A percentile compares a stretch with the other conserved stretches of the same genome.
Evolutionary conservation across 2,888 invertebrate species (phyloP).

Genomic region (Fragum fragum): DNA sequence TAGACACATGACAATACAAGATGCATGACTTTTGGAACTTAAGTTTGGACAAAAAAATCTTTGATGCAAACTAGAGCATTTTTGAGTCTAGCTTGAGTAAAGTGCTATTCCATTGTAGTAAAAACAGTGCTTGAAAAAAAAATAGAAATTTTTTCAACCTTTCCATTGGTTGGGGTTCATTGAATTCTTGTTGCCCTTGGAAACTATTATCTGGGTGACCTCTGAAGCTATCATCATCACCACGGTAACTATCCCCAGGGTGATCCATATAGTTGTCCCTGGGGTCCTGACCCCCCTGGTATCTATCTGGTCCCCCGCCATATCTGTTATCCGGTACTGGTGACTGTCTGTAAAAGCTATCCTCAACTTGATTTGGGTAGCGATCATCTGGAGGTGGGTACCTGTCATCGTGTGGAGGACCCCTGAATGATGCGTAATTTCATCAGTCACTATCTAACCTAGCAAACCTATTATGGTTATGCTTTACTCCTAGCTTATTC

Average conservation of each 20-base stretch:
- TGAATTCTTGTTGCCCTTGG: slow-evolving; percentile 51
- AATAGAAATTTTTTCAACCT: slow-evolving; percentile 26
- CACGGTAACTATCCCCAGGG: slow-evolving; percentile 57
- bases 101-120: too few relatives aligned
- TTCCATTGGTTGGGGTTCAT: slow-evolving; percentile 48
- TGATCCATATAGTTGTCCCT: slow-evolving; percentile 64
- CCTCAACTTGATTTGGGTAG: slow-evolving; percentile 34
- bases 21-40: too few relatives aligned
- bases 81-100: too few relatives aligned
- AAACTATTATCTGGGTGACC: slow-evolving; percentile 65
- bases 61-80: too few relatives aligned
- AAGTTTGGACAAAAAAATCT: too few relatives aligned
- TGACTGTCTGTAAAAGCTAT: slow-evolving; percentile 69
- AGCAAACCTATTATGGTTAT: too few relatives aligned
- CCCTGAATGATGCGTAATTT: slow-evolving; percentile 29
- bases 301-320: slow-evolving; percentile 35
- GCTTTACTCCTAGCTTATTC: too few relatives aligned
- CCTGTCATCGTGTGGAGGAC: slow-evolving; percentile 47
- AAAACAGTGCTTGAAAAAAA: too few relatives aligned
- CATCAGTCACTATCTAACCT: too few relatives aligned
- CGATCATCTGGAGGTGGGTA: slow-evolving; percentile 38
- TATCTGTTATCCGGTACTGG: slow-evolving; percentile 59
- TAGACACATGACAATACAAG: not conserved
- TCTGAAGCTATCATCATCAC: slow-evolving; percentile 49
- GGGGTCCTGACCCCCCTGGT: slow-evolving; percentile 56